These are phyloP conservation scores for Coremacera marginata DNA, from an alignment of 2,888 invertebrate genomes.

Conservation along the genomic window DNA sequence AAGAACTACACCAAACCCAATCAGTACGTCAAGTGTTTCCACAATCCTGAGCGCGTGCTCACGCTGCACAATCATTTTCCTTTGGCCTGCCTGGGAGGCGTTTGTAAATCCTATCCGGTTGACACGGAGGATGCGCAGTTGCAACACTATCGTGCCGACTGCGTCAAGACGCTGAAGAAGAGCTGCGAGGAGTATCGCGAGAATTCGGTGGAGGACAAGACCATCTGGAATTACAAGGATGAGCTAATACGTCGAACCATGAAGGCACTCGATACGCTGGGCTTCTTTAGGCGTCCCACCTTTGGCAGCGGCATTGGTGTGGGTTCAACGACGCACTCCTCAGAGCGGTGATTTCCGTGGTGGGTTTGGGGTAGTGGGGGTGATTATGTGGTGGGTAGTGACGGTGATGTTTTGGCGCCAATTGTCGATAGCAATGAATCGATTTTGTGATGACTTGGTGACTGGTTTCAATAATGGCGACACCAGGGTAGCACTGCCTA, in stretches of 20 bases:
- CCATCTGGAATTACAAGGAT: slow-evolving; percentile 90
- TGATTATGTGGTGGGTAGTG: slow-evolving; percentile 7
- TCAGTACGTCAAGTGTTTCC: slow-evolving; percentile 94
- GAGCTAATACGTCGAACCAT: slow-evolving; percentile 79
- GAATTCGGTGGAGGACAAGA: slow-evolving; percentile 85
- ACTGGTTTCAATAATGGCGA: slow-evolving; percentile 10
- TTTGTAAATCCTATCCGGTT: slow-evolving; percentile 87
- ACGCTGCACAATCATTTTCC: slow-evolving; percentile 95
- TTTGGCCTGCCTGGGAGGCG: slow-evolving; percentile 85
- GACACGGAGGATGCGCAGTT: slow-evolving; percentile 87
- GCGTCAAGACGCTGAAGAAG: slow-evolving; percentile 88
- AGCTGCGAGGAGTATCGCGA: slow-evolving; percentile 85
- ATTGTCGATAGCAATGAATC: slow-evolving; percentile 14
- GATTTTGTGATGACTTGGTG: slow-evolving; percentile 17
- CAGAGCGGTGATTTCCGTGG: slow-evolving; percentile 66
- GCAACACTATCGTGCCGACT: slow-evolving; percentile 94
- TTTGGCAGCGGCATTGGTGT: slow-evolving; percentile 49
- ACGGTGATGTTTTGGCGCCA: not conserved
- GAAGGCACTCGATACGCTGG: slow-evolving; percentile 78
- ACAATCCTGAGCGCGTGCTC: slow-evolving; percentile 89
- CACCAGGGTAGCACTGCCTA: not conserved
- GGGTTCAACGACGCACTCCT: slow-evolving; percentile 62
- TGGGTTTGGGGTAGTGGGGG: slow-evolving; percentile 39
- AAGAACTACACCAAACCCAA: slow-evolving; percentile 93
- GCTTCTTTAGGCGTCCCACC: slow-evolving; percentile 71